Conservation (phyloP, 2,888 invertebrate species). For the Melipona beecheii region DNA sequence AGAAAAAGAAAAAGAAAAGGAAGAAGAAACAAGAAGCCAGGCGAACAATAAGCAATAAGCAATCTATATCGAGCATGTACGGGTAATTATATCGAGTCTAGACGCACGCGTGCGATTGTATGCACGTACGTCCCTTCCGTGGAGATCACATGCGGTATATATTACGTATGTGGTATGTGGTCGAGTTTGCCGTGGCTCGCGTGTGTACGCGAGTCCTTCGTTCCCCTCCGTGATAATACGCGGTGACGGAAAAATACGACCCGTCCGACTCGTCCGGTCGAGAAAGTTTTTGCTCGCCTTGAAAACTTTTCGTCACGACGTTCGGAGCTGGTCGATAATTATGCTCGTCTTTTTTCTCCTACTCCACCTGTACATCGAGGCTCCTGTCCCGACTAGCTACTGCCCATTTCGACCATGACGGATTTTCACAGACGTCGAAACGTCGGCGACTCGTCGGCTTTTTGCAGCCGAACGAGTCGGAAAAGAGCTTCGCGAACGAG, state of each 20-base stretch:
- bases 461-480: too few species aligned
- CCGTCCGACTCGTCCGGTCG: slow-evolving; percentile 1
- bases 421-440: not conserved
- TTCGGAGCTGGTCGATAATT: slow-evolving; percentile 5
- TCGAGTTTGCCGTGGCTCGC: slow-evolving; percentile 42
- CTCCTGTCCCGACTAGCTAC: not conserved
- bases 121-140: slow-evolving; percentile 39
- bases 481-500: not conserved
- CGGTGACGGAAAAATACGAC: slow-evolving; percentile 39
- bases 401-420: not conserved
- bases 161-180: slow-evolving; percentile 65
- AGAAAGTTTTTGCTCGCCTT: slow-evolving; percentile 14
- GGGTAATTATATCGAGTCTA: slow-evolving; percentile 69
- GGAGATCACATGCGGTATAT: slow-evolving; percentile 62
- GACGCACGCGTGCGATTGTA: slow-evolving; percentile 62
- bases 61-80: slow-evolving; percentile 61
- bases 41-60: slow-evolving; percentile 70
- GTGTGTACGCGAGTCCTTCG: not conserved
- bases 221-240: slow-evolving; percentile 39
- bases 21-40: slow-evolving; percentile 13
- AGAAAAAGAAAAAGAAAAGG: slow-evolving; percentile 10
- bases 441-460: not conserved
- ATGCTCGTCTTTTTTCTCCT: not conserved
- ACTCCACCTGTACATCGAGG: not conserved
- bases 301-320: slow-evolving; percentile 26